Conservation (phyloP, 2,888 invertebrate genomes). For the Eilema caniola region DNA sequence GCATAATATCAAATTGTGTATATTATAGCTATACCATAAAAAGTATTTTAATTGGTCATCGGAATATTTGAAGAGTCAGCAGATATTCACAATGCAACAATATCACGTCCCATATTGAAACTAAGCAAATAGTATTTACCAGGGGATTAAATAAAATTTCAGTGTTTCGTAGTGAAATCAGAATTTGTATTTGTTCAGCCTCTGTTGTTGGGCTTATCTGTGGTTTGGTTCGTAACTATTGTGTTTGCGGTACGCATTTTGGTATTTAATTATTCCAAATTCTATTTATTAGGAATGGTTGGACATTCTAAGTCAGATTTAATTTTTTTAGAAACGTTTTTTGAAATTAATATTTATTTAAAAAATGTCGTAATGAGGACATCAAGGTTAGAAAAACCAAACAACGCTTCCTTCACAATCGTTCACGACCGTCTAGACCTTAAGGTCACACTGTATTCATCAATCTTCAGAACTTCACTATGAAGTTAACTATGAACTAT, state of each 20-base stretch:
- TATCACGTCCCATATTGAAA: constrained; percentile 1
- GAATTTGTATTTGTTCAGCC: constrained; percentile 18
- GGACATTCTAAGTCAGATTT: background rate
- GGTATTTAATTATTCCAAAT: background rate
- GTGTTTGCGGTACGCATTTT: constrained; percentile 8
- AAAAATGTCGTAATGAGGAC: too few species aligned
- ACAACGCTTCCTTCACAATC: too few species aligned
- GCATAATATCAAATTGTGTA: too few species aligned
- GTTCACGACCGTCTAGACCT: too few species aligned
- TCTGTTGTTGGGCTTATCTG: constrained; percentile 9
- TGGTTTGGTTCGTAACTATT: background rate
- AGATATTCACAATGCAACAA: background rate
- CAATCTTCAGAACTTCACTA: too few species aligned
- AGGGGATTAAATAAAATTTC: constrained; percentile 10
- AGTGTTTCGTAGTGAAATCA: constrained; percentile 8
- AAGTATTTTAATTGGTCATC: background rate
- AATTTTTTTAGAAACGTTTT: background rate
- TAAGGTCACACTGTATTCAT: too few species aligned
- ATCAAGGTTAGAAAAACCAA: too few species aligned
- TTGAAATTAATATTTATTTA: too few species aligned
- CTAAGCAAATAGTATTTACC: constrained; percentile 17
- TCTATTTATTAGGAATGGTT: background rate
- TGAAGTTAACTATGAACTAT: too few species aligned
- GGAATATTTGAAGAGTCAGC: background rate
- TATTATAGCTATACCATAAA: too few species aligned